Conservation (phyloP, 2,113 vertebrate genomes). For the Propithecus coquereli region DNA sequence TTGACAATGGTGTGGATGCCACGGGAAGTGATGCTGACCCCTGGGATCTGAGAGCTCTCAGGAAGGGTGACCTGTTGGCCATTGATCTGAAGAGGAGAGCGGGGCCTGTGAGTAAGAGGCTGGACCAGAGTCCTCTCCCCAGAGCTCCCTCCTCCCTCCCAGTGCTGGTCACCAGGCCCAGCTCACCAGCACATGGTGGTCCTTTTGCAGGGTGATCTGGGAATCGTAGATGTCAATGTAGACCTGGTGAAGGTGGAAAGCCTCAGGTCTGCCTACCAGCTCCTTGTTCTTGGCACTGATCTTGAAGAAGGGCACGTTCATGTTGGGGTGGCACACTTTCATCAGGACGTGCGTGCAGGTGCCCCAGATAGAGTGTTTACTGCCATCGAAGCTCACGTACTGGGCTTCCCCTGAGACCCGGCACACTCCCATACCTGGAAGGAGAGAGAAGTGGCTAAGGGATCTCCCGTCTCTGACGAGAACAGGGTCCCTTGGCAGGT, state of each 20-base stretch:
- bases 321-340: constrained; percentile 81
- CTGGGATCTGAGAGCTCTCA: constrained; percentile 13
- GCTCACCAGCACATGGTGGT: constrained; percentile 83
- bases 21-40: constrained; percentile 79
- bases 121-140: background rate
- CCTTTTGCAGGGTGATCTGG: constrained; percentile 82
- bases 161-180: accelerated
- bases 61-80: constrained; percentile 81
- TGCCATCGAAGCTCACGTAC: constrained; percentile 88
- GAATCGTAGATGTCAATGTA: constrained; percentile 77
- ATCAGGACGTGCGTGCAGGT: constrained; percentile 87
- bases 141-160: background rate
- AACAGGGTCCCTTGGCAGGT: background rate
- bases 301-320: constrained; percentile 79
- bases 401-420: constrained; percentile 83
- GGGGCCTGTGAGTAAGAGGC: background rate
- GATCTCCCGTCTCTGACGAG: background rate
- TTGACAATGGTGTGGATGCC: constrained; percentile 80
- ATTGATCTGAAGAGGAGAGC: constrained; percentile 78
- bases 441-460: background rate
- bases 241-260: constrained; percentile 80
- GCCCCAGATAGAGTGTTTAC: constrained; percentile 84
- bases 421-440: constrained; percentile 85
- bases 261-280: constrained; percentile 76
- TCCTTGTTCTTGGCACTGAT: constrained; percentile 86